Evolutionary conservation across 1,140 invertebrate genomes (phyloP), one percentile per base, ranked within the genome.

Genomic region (Arctopsyche grandis): DNA sequence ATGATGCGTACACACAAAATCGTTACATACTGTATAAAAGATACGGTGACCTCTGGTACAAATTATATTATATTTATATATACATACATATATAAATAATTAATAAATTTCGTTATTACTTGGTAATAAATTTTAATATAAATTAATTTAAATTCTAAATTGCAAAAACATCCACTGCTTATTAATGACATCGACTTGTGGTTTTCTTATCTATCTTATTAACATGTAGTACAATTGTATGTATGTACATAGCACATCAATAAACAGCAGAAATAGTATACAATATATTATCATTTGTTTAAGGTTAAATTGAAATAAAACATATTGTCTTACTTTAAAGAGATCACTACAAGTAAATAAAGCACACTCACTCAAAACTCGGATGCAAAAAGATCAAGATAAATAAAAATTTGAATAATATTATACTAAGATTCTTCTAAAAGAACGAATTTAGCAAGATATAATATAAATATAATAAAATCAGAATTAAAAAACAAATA

Each of bases 261-360:
- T 52, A 52, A 52, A 16, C 48, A 52, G 48, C 12, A 12, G 48
- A 52, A 52, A 16, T 52, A 52, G 12, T 12, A 52, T 16, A 4
- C 48, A 14, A 52, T 52, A 52, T n/a, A 52, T 52, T n/a, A n/a
- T 38, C 48, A 52, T 52, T 52, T 52, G 48, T 52, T 52, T 14
- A 52, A 3, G 12, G 10, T 52, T 52, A 52, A 5, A 52, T 52
- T 52, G 7, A 4, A 38, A 38, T 38, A 38, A 52, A 52, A 52
- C 16, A 52, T 46, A 46, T 60, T 24, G 21, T 60, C 58, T 60
- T 60, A 60, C 9, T 16, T 21, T 19, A 60, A 66, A 66, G 63
- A 66, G 63, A 66, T 66, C 63, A 66, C 21, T 22, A 66, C 24
- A 66, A 66, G 63, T 66, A 66, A 66, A 60, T 60, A 60, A 66